Base-by-base conservation (phyloP, 2,888 invertebrate genomes). In the Marronus borbonicus region DNA sequence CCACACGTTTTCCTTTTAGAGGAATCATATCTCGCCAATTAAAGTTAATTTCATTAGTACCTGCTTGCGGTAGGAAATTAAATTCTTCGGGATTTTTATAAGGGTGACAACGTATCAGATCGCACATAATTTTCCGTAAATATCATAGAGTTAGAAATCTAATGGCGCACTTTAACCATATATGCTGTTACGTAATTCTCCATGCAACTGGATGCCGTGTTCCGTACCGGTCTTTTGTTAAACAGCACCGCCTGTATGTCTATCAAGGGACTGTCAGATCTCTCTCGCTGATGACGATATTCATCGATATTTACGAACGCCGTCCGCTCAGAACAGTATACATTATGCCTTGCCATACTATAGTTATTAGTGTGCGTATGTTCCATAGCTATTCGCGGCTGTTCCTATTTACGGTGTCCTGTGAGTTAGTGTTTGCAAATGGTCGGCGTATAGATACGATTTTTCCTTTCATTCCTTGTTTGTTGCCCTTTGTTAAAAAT, bases 201-300 rank as follows among this genome's bases (percentile, higher is more conserved):
- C 78, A 77, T 76, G 79, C 79, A 79, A 79, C 80, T 76, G 78
- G 74, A 78, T 78, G 76, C 75, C 77, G 69, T 52, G 78, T 76
- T 79, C 80, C 77, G 77, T 77, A 72, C 81, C 78, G 79, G 76
- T 79, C 81, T 77, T 81, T 82, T 82, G 81, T 81, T 82, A 76
- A 77, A 65, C 78, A 75, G 79, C 75, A 80, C 81, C 81, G 81
- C 80, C 79, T 79, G 80, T 81, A 80, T 81, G 81, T 82, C 81
- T 81, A 81, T 81, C 81, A 81, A 78, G 81, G 80, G 72, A 76
- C 81, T 79, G 81, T 82, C 81, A 82, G 81, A 81, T 81, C 76
- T 75, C 74, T 82, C 76, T 66, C 77, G 58, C 49, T 78, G 81
- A 82, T 82, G 81, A 80, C 79, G 81, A 81, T 81, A 81, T 80